Conservation (phyloP, 1,140 invertebrate species). For the Tetramorium simillimum region DNA sequence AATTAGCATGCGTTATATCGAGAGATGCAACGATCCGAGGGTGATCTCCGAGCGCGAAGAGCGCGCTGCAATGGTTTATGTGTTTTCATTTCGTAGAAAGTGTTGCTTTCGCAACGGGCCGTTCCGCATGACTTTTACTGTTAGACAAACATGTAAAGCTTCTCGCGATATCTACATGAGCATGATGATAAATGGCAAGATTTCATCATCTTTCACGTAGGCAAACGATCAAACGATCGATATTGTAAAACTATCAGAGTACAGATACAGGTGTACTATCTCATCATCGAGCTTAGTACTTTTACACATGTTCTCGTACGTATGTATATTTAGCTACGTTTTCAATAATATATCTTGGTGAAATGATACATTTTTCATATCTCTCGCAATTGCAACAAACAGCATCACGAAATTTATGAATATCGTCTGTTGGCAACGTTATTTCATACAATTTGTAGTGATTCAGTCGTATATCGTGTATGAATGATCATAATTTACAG, state of each 20-base stretch:
- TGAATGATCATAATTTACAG: neutral
- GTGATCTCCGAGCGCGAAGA: conserved; percentile 15
- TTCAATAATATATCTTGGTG: neutral
- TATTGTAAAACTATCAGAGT: conserved; percentile 17
- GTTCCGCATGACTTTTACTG: conserved; percentile 51
- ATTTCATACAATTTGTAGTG: neutral
- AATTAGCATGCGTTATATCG: conserved; percentile 28
- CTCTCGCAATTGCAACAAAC: neutral
- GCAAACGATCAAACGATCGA: neutral
- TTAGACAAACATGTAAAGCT: conserved; percentile 67
- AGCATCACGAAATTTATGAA: neutral
- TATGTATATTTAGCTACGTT: neutral
- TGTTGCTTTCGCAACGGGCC: conserved; percentile 60
- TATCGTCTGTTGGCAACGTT: conserved; percentile 8
- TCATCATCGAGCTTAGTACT: neutral
- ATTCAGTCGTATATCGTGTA: neutral
- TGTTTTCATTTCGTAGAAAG: conserved; percentile 64
- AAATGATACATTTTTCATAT: neutral
- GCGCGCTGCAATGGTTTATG: conserved; percentile 43
- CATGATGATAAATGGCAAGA: conserved; percentile 55
- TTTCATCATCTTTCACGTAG: conserved; percentile 6
- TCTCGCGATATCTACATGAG: conserved; percentile 41
- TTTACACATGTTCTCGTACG: neutral
- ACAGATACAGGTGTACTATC: no score
- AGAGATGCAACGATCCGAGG: conserved; percentile 14